Conservation (phyloP, 2,888 invertebrate genomes). For the Eustalomyia histrio region DNA sequence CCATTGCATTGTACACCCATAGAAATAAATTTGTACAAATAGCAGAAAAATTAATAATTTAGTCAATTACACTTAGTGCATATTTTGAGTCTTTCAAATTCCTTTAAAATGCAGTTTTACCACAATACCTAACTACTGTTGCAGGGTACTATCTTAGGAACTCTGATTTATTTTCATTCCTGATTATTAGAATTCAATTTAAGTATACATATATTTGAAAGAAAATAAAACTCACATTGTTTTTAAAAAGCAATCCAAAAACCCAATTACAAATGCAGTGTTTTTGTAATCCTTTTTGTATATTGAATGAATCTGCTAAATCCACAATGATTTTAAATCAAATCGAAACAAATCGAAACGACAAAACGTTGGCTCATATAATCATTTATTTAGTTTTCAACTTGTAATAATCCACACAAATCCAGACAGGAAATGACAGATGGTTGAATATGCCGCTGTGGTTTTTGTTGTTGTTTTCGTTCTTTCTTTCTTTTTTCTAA, state of each 20-base stretch:
- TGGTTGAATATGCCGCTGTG: constrained; percentile 52
- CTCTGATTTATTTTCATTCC: background rate
- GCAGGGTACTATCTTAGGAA: no score
- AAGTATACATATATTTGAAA: background rate
- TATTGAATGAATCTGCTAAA: constrained; percentile 35
- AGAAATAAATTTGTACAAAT: no score
- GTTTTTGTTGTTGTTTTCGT: background rate
- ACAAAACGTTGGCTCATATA: constrained; percentile 50
- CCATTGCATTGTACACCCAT: no score
- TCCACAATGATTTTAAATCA: constrained; percentile 51
- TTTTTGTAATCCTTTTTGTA: constrained; percentile 38
- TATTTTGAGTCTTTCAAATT: no score
- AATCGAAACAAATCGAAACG: constrained; percentile 44
- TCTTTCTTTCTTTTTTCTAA: background rate
- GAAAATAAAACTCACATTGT: constrained; percentile 75
- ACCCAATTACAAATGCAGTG: constrained; percentile 11
- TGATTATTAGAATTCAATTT: background rate
- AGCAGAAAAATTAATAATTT: no score
- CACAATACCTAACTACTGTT: no score
- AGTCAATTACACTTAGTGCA: no score
- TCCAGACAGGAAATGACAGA: constrained; percentile 65
- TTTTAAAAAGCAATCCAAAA: constrained; percentile 77
- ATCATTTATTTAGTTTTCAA: constrained; percentile 45
- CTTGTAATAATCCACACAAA: constrained; percentile 57
- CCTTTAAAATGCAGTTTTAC: no score